Evolutionary conservation across 2,113 vertebrate genomes (phyloP), one percentile per base, ranked within the genome.

Genomic region (Semnornis frantzii): DNA sequence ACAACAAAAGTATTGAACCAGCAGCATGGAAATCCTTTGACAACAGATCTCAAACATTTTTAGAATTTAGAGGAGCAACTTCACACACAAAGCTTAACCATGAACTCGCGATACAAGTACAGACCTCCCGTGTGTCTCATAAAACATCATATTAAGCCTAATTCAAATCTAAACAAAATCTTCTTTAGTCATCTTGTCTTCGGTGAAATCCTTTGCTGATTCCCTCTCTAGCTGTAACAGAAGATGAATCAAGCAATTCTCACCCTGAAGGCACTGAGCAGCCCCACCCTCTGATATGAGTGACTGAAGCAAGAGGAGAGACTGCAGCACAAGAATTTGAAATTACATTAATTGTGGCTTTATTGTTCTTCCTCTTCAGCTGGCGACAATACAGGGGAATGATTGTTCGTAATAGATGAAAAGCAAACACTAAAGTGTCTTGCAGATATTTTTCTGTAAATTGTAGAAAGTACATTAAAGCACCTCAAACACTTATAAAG

Each of bases 231-330:
- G 30, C 50, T 90, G 8, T 42, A 73, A 15, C 6, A 59, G 81
- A 69, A 28, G 55, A 78, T 66, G 55, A 89, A 85, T 64, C 24
- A 59, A 89, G 18, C 68, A 62, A 70, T 76, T 30, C 55, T 85
- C 18, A 44, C 59, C 73, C 83, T 37, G 24, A 0, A 0, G 90
- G 71, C 81, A 69, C n/a, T 0, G 10, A 79, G 33, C 78, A 76
- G 8, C 91, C 46, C 71, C 78, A 91, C 71, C 77, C 87, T 55
- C 66, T 89, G 78, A 92, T 55, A 87, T 89, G 86, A 92, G 59
- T 0, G 0, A 39, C 59, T 68, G 18, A 27, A 73, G 66, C 44
- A 30, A 25, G 74, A 59, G 81, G 78, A 58, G 55, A 54, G 16
- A 50, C 71, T 59, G 37, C 55, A 21, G 85, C 42, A 55, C 64